Base-by-base conservation (phyloP, 1,140 invertebrate genomes). In the Arctopsyche grandis region DNA sequence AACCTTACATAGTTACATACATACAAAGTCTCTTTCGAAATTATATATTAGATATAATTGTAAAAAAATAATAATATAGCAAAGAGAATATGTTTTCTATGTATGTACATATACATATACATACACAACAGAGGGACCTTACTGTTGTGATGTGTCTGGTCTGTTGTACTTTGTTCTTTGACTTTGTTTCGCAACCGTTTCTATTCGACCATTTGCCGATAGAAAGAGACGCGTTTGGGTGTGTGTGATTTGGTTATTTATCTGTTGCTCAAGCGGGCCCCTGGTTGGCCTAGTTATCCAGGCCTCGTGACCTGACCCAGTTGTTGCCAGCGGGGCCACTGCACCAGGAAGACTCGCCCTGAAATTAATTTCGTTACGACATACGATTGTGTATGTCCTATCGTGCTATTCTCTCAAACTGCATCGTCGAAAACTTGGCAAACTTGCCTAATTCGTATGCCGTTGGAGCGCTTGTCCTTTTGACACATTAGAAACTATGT, bases 261-360 rank as follows among this genome's bases (percentile, higher is more conserved):
- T 76, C 56, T 76, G 74, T 76, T 76, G 74, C 52, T 76, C 74
- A 16, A 21, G 46, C 12, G 74, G 74, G 22, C 74, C 74, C 73
- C 58, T 9, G 56, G 74, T 76, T 76, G 74, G 26, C 74, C 74
- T 63, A 76, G 56, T 76, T 76, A 48, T 76, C 56, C 56, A 16
- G 74, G 56, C 56, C 74, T 76, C 74, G 74, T 76, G 74, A 76
- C 74, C 74, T 76, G 74, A 76, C 74, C 74, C 74, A 76, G 74
- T 76, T 76, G 56, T 43, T 46, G 14, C 7, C 29, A 38, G 7
- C 9, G 16, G 70, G 24, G 52, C 16, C 56, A 44, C 58, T 63
- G 56, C 74, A 76, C 38, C 56, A 44, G 74, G 74, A 76, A 76
- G 71, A 52, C 29, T 21, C 46, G 56, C 26, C 56, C 74, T 26